Base-by-base conservation (phyloP, 2,113 vertebrate species). In the Polypterus senegalus region DNA sequence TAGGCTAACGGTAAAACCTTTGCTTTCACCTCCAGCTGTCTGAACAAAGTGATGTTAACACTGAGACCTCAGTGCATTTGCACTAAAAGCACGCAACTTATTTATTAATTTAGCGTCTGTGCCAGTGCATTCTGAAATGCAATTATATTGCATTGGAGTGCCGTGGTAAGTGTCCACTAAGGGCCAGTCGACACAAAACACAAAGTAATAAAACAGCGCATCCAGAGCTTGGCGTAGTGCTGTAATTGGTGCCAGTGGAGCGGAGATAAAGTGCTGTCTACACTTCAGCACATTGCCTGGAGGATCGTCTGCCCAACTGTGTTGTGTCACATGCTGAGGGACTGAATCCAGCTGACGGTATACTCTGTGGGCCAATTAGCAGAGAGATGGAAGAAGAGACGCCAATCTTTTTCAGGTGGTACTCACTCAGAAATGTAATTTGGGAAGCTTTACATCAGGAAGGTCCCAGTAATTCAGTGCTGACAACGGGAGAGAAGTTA, bases 361-460 rank as follows among this genome's bases (percentile, higher is more conserved):
- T 83, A 64, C 72, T 84, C 81, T 75, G 58, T 48, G 67, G 77
- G 67, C 79, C 79, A 84, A 81, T 90, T 87, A 89, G 67, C 71
- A 68, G 66, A 64, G 65, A 53, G 59, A 49, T 70, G 69, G 74
- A 51, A 62, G 53, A 56, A 63, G 44, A 60, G 65, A 63, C 63
- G 47, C 59, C 65, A 70, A 74, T 76, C 72, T 65, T 62, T 74
- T 72, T 72, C 77, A 83, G 80, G 74, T 79, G 77, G 69, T 73
- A 67, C 59, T 59, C 67, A 57, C 68, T 70, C 71, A 71, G 71
- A 61, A 61, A 71, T 70, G 73, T 73, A 77, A 82, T 77, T 73
- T 76, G 67, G 72, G 64, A 73, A 70, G 75, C 73, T 77, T 78
- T 66, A 75, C 68, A 61, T 49, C 48, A 69, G 62, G 70, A 58